phyloP scores from a whole-genome alignment of 2,888 invertebrate species.

The Oxystoma pomonae region DNA sequence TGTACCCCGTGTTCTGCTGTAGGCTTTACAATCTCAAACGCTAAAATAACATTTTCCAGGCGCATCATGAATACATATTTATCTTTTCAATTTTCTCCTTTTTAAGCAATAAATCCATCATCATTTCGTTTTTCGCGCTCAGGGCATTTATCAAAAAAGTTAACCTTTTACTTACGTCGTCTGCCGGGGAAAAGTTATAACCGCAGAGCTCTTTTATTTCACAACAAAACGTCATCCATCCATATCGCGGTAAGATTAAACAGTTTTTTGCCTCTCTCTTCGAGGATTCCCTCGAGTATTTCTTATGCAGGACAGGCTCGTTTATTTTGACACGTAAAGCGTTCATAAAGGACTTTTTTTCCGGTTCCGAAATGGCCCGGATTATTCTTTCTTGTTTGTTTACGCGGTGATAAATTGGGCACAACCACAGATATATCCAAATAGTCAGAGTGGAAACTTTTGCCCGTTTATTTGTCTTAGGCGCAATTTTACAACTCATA shows the following conservation, averaged over 20 bases:
- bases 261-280: not conserved
- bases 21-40: too few species aligned
- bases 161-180: not conserved
- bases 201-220: not conserved
- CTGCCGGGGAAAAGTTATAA: not conserved
- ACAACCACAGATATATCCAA: slow-evolving; percentile 6
- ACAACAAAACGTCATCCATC: not conserved
- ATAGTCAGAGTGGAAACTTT: too few species aligned
- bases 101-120: not conserved
- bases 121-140: not conserved
- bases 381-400: slow-evolving; percentile 21
- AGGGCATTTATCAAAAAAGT: not conserved
- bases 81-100: not conserved
- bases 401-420: slow-evolving; percentile 19
- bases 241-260: not conserved
- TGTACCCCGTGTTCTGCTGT: too few species aligned
- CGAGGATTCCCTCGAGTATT: slow-evolving; percentile 1
- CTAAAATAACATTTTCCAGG: too few species aligned
- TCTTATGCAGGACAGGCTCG: slow-evolving; percentile 21
- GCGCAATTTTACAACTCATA: too few species aligned
- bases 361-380: slow-evolving; percentile 17
- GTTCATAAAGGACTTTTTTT: slow-evolving; percentile 24
- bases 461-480: too few species aligned
- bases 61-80: too few species aligned
- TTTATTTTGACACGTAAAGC: slow-evolving; percentile 25